Percentiles rank a stretch among this genome's conserved stretches.
Evolutionary conservation across 2,113 vertebrate genomes (phyloP).

Genomic region (Prietella phreatophila): DNA sequence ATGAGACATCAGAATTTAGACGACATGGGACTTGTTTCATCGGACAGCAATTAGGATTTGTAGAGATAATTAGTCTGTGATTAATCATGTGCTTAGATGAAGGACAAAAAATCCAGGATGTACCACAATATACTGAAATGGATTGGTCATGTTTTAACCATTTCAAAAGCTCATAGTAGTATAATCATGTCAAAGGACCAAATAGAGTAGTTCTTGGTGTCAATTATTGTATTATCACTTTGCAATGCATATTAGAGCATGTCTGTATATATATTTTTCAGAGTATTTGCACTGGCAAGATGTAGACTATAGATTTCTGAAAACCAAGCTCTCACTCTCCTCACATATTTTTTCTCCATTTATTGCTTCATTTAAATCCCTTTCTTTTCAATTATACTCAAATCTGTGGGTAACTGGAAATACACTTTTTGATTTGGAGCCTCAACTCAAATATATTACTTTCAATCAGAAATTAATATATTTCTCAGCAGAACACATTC

Average conservation of each 20-base stretch:
- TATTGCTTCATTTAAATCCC: slow-evolving; percentile 41
- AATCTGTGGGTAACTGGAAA: slow-evolving; percentile 57
- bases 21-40: slow-evolving; percentile 52
- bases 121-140: slow-evolving; percentile 12
- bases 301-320: slow-evolving; percentile 30
- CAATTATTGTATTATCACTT: neutral
- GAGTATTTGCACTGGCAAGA: neutral
- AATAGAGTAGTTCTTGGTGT: neutral
- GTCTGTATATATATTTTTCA: neutral
- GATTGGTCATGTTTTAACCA: slow-evolving; percentile 1
- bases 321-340: slow-evolving; percentile 15
- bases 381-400: slow-evolving; percentile 45
- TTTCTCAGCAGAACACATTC: slow-evolving; percentile 49
- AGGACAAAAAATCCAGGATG: slow-evolving; percentile 33
- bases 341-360: slow-evolving; percentile 24
- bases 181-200: neutral
- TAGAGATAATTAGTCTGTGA: slow-evolving; percentile 51
- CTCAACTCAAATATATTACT: too few species aligned
- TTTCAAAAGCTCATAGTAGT: slow-evolving; percentile 20
- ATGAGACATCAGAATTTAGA: slow-evolving; percentile 53
- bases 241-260: neutral
- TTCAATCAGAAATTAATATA: slow-evolving; percentile 44
- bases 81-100: slow-evolving; percentile 49
- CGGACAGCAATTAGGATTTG: slow-evolving; percentile 49
- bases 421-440: slow-evolving; percentile 51